These are phyloP conservation scores for Albula goreensis DNA, from an alignment of 2,113 vertebrate species.

Conservation along the genomic window DNA sequence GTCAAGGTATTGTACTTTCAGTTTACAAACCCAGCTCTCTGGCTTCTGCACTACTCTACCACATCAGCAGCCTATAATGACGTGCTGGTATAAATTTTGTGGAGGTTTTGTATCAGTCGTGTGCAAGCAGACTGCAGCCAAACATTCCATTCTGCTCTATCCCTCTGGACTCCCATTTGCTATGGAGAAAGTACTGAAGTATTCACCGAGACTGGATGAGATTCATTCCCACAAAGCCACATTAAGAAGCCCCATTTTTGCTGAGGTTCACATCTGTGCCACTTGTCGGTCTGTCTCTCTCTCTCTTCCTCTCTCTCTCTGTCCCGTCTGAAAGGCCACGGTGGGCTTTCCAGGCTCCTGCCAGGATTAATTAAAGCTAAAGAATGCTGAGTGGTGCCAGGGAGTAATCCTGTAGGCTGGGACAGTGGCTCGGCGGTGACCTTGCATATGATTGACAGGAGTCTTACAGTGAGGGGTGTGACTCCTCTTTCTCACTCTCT, in stretches of 20 bases:
- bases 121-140: not conserved
- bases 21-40: not conserved
- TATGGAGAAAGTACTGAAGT: not conserved
- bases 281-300: not conserved
- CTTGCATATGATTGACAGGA: slow-evolving; percentile 61
- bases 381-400: slow-evolving; percentile 40
- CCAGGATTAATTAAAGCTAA: slow-evolving; percentile 61
- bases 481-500: not conserved
- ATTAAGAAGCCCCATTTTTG: not conserved
- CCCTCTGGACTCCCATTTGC: not conserved
- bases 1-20: not conserved
- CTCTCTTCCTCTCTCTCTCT: not conserved
- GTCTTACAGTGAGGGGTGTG: slow-evolving; percentile 1
- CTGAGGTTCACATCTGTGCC: not conserved
- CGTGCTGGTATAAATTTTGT: too few species aligned
- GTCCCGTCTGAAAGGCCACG: slow-evolving; percentile 51
- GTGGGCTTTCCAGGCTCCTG: slow-evolving; percentile 43
- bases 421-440: slow-evolving; percentile 55
- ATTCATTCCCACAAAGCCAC: not conserved
- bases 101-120: too few species aligned
- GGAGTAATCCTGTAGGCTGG: slow-evolving; percentile 57
- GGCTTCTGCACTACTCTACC: too few species aligned
- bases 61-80: too few species aligned
- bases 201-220: not conserved
- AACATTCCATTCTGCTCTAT: not conserved